A percentile compares a stretch with the other conserved stretches of the same genome.
phyloP scores from a whole-genome alignment of 1,140 invertebrate species.

The Drosophila arawakana region DNA sequence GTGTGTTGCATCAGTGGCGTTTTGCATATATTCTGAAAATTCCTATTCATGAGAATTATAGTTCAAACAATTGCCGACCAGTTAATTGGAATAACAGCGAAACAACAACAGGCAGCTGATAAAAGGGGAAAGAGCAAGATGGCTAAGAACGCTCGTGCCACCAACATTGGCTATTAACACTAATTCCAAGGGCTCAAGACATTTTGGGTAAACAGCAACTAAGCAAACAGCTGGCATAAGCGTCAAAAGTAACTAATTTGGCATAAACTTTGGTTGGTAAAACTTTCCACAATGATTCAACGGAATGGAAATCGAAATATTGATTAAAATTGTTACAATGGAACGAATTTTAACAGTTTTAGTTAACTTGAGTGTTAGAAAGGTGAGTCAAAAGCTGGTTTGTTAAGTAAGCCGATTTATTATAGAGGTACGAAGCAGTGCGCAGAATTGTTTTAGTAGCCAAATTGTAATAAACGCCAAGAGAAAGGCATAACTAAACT shows the following conservation, averaged over 20 bases:
- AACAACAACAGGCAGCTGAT: background rate
- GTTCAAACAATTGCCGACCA: conserved; percentile 64
- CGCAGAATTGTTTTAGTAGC: too few relatives aligned
- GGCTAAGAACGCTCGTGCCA: background rate
- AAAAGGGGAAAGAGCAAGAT: background rate
- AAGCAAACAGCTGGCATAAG: background rate
- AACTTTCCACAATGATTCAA: conserved; percentile 1
- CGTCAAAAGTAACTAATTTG: conserved; percentile 19
- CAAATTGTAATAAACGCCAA: too few relatives aligned
- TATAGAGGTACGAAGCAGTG: too few relatives aligned
- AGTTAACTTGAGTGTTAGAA: too few relatives aligned
- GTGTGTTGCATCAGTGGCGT: conserved; percentile 46
- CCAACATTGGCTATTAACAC: conserved; percentile 7
- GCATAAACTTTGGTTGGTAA: conserved; percentile 28
- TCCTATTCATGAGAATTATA: conserved; percentile 72
- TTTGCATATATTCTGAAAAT: conserved; percentile 78
- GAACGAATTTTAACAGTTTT: background rate
- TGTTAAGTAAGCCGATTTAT: too few relatives aligned
- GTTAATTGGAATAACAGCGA: conserved; percentile 48
- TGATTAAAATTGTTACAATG: conserved; percentile 10
- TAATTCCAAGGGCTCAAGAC: background rate
- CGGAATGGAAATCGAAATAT: background rate
- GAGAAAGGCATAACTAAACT: too few relatives aligned
- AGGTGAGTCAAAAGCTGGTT: too few relatives aligned
- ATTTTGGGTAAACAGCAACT: background rate